Base-by-base conservation (phyloP, 2,888 invertebrate species). In the Apocheima hispidaria region DNA sequence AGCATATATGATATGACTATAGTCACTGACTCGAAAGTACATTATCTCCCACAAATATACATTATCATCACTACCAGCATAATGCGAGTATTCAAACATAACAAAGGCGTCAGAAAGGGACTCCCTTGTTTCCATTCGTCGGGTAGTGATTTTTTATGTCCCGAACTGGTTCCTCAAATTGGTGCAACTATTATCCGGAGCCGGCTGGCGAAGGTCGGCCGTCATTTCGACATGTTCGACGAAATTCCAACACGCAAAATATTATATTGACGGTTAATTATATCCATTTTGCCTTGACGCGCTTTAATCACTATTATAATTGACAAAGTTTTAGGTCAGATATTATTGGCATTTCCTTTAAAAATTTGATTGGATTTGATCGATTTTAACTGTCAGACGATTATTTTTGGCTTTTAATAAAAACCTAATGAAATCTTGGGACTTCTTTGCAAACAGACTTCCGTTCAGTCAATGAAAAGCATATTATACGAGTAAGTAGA, bases 171-270 rank as follows among this genome's bases (percentile, higher is more conserved):
- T 92, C 82, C 73, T 82, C 73, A 90, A 92, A 91, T 91, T 90
- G 87, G 83, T 87, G 81, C 88, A 85, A 88, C 88, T 90, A 92
- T 92, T 92, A 92, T 91, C 89, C 84, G 86, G 74, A 79, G 84
- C 82, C 84, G 78, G 80, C 74, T 83, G 81, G 81, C 81, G 89
- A 91, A 91, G 91, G 92, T 88, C 90, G 88, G 77, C 78, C 82
- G 79, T 84, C 86, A 86, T 83, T 84, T 84, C 78, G 80, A 83
- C 76, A 85, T 85, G 88, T 87, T 84, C 82, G 84, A 88, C 79
- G 83, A 86, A 84, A 92, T 92, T 90, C 90, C 90, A 69, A 84
- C 92, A 92, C 90, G 91, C 92, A 88, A 89, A 91, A 90, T 88
- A 90, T 88, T 85, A 77, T 53, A 77, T 77, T 72, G 75, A 77